A percentile compares a stretch with the other conserved stretches of the same genome.
phyloP scores from a whole-genome alignment of 2,797 vertebrate genomes.

The Decapterus maruadsi region DNA sequence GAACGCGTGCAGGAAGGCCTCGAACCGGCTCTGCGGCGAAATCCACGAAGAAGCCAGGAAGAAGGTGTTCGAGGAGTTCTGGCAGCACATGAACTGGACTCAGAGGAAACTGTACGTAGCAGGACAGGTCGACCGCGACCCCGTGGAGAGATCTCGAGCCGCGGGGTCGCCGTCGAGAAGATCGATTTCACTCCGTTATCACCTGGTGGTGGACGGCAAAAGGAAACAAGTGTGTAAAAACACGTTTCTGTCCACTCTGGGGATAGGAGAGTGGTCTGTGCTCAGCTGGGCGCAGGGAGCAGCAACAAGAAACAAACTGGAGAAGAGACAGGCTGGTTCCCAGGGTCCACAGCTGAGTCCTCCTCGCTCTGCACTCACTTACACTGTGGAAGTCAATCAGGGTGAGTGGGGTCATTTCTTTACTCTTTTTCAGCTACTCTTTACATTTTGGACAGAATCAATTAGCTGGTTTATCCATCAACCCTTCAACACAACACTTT shows the following conservation, averaged over 20 bases:
- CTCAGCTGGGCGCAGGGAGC: slow-evolving; percentile 55
- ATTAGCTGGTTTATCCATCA: not conserved
- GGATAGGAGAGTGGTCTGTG: slow-evolving; percentile 69
- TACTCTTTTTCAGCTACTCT: not conserved
- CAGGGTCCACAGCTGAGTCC: not conserved
- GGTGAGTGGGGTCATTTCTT: slow-evolving; percentile 31
- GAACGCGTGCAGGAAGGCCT: slow-evolving; percentile 38
- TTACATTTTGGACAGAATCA: not conserved
- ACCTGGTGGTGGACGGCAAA: slow-evolving; percentile 56
- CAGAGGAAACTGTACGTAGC: slow-evolving; percentile 59
- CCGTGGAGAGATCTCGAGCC: slow-evolving; percentile 51
- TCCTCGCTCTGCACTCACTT: not conserved
- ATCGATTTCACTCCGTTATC: slow-evolving; percentile 55
- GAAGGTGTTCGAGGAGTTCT: slow-evolving; percentile 59
- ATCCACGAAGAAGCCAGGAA: slow-evolving; percentile 43
- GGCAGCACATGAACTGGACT: slow-evolving; percentile 59
- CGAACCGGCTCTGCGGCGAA: slow-evolving; percentile 58
- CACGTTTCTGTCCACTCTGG: slow-evolving; percentile 67
- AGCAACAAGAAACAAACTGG: not conserved
- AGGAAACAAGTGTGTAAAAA: slow-evolving; percentile 66
- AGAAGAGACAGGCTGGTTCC: not conserved
- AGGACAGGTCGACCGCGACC: slow-evolving; percentile 54
- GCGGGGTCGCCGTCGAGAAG: slow-evolving; percentile 39
- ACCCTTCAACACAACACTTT: not conserved
- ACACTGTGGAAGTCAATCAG: not conserved